A percentile compares a stretch with the other conserved stretches of the same genome.
Conservation (phyloP, 2,797 vertebrate genomes). For the Myotis planiceps region DNA sequence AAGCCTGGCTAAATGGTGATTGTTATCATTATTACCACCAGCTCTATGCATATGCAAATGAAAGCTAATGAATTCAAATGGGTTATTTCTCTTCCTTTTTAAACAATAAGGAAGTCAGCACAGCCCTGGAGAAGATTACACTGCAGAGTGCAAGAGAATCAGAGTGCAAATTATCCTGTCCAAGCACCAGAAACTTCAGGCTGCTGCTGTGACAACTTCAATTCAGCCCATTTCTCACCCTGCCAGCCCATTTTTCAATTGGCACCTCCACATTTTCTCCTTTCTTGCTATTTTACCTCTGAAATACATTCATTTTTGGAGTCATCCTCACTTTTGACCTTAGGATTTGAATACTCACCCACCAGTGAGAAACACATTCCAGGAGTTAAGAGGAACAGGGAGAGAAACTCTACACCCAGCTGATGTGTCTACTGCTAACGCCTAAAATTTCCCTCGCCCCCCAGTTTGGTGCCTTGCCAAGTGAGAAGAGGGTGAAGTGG, state of each 20-base stretch:
- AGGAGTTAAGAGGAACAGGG: background rate
- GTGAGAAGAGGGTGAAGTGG: background rate
- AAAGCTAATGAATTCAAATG: slow-evolving; percentile 51
- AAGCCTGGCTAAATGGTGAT: background rate
- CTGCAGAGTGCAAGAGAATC: background rate
- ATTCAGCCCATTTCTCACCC: slow-evolving; percentile 12
- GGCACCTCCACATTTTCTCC: background rate
- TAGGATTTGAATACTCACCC: background rate
- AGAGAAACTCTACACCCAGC: background rate
- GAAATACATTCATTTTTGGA: background rate
- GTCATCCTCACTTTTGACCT: background rate
- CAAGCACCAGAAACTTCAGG: slow-evolving; percentile 66
- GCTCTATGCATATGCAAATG: slow-evolving; percentile 54
- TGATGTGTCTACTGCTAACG: background rate
- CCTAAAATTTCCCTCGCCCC: background rate
- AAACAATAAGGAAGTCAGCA: slow-evolving; percentile 58
- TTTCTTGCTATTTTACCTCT: slow-evolving; percentile 4
- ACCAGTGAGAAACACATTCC: background rate
- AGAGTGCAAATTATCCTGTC: slow-evolving; percentile 62
- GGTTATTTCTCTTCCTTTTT: slow-evolving; percentile 47
- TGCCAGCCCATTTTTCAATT: background rate
- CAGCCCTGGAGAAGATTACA: slow-evolving; percentile 59
- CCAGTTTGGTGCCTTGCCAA: background rate
- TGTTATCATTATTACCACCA: background rate
- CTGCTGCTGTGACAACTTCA: slow-evolving; percentile 60